Evolutionary conservation across 2,113 vertebrate species (phyloP).

Genomic region (Thinocorus orbignyianus): DNA sequence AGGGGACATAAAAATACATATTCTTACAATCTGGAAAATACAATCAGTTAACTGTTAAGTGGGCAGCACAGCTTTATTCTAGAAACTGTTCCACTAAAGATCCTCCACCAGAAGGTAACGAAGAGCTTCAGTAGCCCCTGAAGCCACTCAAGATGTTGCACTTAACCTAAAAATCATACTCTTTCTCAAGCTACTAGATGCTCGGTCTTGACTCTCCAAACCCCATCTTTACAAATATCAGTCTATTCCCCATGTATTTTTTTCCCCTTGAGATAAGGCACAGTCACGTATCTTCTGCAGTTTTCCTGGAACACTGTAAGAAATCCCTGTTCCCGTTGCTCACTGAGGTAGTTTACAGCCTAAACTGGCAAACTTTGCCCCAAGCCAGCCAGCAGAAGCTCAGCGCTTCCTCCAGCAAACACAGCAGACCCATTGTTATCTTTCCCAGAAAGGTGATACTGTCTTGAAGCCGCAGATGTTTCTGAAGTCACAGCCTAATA

Average conservation of each 20-base stretch:
- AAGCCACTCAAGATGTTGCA: not conserved
- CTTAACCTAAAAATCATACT: not conserved
- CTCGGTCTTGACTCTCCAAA: not conserved
- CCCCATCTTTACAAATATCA: not conserved
- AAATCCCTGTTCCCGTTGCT: not conserved
- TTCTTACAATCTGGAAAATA: not conserved
- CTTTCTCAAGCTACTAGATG: not conserved
- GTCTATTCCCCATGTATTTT: not conserved
- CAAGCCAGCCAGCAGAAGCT: not conserved
- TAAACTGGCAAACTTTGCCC: not conserved
- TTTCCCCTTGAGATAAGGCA: not conserved
- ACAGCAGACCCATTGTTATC: not conserved
- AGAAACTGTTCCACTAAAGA: not conserved
- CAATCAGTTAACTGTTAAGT: rapidly evolving
- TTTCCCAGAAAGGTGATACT: not conserved
- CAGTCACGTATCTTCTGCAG: not conserved
- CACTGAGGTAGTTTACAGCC: rapidly evolving
- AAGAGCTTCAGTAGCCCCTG: not conserved
- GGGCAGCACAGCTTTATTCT: not conserved
- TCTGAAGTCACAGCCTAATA: not conserved
- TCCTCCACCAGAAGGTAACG: not conserved
- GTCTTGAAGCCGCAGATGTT: not conserved
- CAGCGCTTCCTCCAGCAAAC: not conserved
- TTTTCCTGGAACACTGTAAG: not conserved
- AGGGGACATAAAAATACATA: not conserved